A percentile compares a stretch with the other conserved stretches of the same genome.
These are phyloP conservation scores for Centruroides vittatus DNA, from an alignment of 1,140 invertebrate species.

Conservation along the genomic window DNA sequence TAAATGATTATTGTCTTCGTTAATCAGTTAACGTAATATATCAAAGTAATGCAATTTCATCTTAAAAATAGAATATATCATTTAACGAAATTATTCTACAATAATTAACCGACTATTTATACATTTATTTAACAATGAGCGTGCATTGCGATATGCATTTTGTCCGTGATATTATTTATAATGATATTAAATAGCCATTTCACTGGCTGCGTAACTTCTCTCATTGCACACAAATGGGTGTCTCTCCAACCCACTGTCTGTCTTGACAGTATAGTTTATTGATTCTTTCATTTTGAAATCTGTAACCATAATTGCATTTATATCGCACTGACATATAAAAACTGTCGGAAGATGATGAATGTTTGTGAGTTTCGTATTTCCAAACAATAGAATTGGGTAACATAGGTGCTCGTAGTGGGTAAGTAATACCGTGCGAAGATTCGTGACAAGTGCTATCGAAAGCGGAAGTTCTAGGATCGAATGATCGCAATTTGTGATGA, in stretches of 20 bases:
- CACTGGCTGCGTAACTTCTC: too few relatives aligned
- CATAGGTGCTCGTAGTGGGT: constrained; percentile 5
- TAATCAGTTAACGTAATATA: too few relatives aligned
- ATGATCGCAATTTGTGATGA: neutral
- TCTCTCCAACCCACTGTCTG: constrained; percentile 6
- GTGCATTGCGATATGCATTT: too few relatives aligned
- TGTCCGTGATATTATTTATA: too few relatives aligned
- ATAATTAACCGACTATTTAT: too few relatives aligned
- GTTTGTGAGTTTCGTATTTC: constrained; percentile 11
- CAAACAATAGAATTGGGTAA: constrained; percentile 9
- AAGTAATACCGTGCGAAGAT: neutral
- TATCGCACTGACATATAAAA: constrained; percentile 11
- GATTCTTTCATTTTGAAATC: neutral
- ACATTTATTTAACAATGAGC: too few relatives aligned
- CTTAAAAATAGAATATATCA: too few relatives aligned
- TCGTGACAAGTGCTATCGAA: constrained; percentile 4
- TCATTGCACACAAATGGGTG: constrained; percentile 1
- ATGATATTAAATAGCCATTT: too few relatives aligned
- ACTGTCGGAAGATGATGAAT: constrained; percentile 5
- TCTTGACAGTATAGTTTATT: constrained; percentile 5
- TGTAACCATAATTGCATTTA: constrained; percentile 4
- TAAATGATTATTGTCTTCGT: too few relatives aligned
- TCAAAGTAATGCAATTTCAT: too few relatives aligned
- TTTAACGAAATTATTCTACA: too few relatives aligned
- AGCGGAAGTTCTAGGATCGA: neutral